Base-by-base conservation (phyloP, 2,113 vertebrate genomes). In the Larimichthys crocea region DNA sequence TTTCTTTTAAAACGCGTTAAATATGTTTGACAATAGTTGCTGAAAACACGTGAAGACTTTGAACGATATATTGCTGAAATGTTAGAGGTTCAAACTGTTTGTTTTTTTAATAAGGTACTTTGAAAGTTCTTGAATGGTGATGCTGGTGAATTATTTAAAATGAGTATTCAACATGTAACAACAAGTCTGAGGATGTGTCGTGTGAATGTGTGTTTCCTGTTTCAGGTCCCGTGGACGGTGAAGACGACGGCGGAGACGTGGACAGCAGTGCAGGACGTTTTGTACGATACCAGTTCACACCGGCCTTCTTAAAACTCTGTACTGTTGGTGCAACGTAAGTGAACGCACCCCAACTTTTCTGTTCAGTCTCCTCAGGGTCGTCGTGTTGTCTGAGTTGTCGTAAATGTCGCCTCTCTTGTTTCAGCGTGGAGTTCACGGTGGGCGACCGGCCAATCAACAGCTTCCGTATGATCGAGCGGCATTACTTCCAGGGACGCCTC, bases 261-360 rank as follows among this genome's bases (percentile, higher is more conserved):
- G 98, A 99, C 5, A 67, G 92, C 76, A 98, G 96, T 14, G 96
- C 97, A 0, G 98, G 98, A 0, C 97, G 98, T 59, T 99, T 99
- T 65, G 98, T 99, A 62, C 96, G 98, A 4, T 99, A 99, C 86
- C 98, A 99, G 94, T 99, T 99, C 93, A 99, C 98, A 29, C 97
- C 98, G 0, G 98, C 98, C 0, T 99, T 99, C 83, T 94, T 99
- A 16, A 97, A 96, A 24, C 96, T 99, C 29, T 93, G 96, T 48
- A 99, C 97, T 0, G 97, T 99, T 2, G 98, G 98, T 59, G 98
- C 98, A 76, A 99, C 98, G 98, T 99, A 91, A 97, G 98, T 97
- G 46, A 69, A 76, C 0, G 1, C 2, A 46, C 59, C 48, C 40
- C 10, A 3, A 35, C 9, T 14, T 46, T 61, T 12, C 19, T 48